A percentile compares a stretch with the other conserved stretches of the same genome.
phyloP scores from a whole-genome alignment of 64 coral and sea anemone species.

The Porites lutea region DNA sequence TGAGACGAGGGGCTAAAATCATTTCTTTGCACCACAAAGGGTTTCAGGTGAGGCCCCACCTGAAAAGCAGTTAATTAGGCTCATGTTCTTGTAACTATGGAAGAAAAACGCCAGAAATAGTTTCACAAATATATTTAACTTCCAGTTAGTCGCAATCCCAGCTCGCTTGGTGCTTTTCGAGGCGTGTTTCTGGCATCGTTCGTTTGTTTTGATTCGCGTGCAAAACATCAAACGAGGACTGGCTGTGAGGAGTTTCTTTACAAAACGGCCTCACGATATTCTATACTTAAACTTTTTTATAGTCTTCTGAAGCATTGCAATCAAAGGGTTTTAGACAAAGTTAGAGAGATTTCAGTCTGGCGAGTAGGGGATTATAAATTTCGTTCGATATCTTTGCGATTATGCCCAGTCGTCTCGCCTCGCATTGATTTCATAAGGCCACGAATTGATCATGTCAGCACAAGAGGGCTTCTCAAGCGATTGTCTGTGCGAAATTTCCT shows the following conservation, averaged over 20 bases:
- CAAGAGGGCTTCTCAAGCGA: neutral
- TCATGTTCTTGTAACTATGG: neutral
- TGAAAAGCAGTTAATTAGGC: neutral
- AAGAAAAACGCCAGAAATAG: neutral
- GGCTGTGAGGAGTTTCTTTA: neutral
- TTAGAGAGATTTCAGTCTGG: neutral
- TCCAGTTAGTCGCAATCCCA: neutral
- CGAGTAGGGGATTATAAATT: neutral
- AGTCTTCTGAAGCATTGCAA: too few species aligned
- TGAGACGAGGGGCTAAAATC: neutral
- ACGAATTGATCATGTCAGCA: slow-evolving; percentile 28
- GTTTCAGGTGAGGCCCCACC: neutral
- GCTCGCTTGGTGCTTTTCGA: neutral
- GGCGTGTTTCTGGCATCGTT: slow-evolving; percentile 28
- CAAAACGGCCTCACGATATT: neutral
- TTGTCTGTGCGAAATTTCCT: neutral
- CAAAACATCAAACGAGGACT: slow-evolving; percentile 24
- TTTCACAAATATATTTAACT: neutral
- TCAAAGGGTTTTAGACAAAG: neutral
- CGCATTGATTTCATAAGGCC: slow-evolving; percentile 45
- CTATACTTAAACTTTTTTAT: neutral
- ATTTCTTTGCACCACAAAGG: neutral
- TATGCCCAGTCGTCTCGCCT: neutral
- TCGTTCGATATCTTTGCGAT: neutral
- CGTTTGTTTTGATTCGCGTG: slow-evolving; percentile 29